These are phyloP conservation scores for Saguinus midas DNA, from an alignment of 2,113 vertebrate genomes.

Conservation along the genomic window DNA sequence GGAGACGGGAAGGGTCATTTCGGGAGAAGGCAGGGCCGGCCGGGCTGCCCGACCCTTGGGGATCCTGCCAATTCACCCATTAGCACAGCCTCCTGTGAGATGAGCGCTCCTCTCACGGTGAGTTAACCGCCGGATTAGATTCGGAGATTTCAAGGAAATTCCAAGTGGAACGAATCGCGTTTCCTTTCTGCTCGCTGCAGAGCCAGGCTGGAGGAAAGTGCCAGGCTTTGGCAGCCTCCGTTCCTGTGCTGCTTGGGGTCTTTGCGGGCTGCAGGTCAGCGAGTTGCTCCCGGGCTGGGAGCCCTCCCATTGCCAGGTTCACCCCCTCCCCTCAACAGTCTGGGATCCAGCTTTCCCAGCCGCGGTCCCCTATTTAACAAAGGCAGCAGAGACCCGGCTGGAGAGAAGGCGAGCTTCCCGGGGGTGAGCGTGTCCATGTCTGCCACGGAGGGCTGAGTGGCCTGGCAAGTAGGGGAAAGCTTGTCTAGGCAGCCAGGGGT, in stretches of 20 bases:
- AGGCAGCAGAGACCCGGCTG: constrained; percentile 73
- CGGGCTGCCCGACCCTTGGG: constrained; percentile 70
- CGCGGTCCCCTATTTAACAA: constrained; percentile 68
- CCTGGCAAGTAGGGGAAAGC: constrained; percentile 5
- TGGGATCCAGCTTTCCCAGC: not conserved
- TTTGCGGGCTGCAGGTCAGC: not conserved
- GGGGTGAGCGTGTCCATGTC: not conserved
- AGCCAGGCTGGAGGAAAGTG: not conserved
- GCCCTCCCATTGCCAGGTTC: not conserved
- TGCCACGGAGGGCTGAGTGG: not conserved
- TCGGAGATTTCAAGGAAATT: constrained; percentile 83
- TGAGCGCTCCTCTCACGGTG: constrained; percentile 87
- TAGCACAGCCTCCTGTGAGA: constrained; percentile 83
- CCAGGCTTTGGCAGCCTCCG: constrained; percentile 23
- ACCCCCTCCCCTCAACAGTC: not conserved
- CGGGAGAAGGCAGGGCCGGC: not conserved
- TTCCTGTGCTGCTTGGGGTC: not conserved
- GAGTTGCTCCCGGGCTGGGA: not conserved
- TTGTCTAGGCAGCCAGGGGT: not conserved
- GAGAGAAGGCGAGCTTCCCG: constrained; percentile 59
- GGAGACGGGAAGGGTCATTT: constrained; percentile 49
- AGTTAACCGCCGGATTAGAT: constrained; percentile 88
- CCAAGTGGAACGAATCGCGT: constrained; percentile 92
- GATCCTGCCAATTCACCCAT: constrained; percentile 78
- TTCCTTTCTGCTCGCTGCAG: constrained; percentile 79